Conservation (phyloP, 1,140 invertebrate genomes). For the Trachymyrmex cornetzi region DNA sequence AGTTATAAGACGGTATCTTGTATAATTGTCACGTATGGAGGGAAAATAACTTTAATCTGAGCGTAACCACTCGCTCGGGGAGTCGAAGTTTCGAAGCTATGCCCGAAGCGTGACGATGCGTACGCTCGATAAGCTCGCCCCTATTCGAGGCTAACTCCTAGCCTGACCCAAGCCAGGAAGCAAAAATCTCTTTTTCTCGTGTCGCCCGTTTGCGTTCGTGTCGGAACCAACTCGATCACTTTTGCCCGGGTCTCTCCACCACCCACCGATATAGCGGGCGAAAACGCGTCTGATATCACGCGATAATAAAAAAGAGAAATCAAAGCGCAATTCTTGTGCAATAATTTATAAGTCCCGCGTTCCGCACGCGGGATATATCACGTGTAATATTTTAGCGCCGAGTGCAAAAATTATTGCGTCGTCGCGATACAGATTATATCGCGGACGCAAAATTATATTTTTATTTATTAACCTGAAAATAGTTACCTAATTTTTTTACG, state of each 20-base stretch:
- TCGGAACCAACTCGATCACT: slow-evolving; percentile 31
- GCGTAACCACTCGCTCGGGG: neutral
- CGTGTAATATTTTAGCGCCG: slow-evolving; percentile 1
- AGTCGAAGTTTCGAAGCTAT: slow-evolving; percentile 50
- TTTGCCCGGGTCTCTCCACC: neutral
- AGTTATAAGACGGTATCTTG: slow-evolving; percentile 31
- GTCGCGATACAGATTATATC: neutral
- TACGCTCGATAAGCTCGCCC: slow-evolving; percentile 33
- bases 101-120: slow-evolving; percentile 54
- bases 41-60: slow-evolving; percentile 41
- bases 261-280: slow-evolving; percentile 28
- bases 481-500: no score
- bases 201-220: slow-evolving; percentile 31
- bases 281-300: slow-evolving; percentile 36
- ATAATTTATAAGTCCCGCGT: slow-evolving; percentile 19
- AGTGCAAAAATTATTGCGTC: slow-evolving; percentile 13
- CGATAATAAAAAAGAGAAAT: slow-evolving; percentile 46
- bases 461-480: neutral
- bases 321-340: slow-evolving; percentile 35
- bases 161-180: neutral
- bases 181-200: slow-evolving; percentile 41
- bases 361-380: slow-evolving; percentile 30
- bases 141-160: slow-evolving; percentile 30
- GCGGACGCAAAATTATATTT: neutral
- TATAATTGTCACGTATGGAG: slow-evolving; percentile 37